These are phyloP conservation scores for Bradypus variegatus DNA, from an alignment of 2,797 vertebrate species.

Conservation along the genomic window DNA sequence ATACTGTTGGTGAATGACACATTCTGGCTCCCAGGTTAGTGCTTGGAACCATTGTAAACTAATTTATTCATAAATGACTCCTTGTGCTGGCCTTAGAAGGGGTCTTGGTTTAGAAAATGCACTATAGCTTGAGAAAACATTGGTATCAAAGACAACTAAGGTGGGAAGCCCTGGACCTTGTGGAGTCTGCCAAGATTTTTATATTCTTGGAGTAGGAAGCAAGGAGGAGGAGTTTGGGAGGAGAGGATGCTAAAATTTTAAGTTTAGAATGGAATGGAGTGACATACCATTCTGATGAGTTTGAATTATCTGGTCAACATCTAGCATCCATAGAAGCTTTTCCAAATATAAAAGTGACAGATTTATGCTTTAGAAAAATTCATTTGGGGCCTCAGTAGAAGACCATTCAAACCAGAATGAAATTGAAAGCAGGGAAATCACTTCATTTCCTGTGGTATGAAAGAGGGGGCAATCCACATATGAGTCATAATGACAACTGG, in stretches of 20 bases:
- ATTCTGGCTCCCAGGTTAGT: neutral
- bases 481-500: conserved; percentile 19
- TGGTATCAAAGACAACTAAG: neutral
- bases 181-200: neutral
- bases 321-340: neutral
- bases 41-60: neutral
- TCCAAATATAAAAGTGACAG: neutral
- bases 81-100: neutral
- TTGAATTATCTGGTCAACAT: neutral
- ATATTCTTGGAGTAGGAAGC: neutral
- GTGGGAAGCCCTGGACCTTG: neutral
- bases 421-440: neutral
- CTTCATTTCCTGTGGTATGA: conserved; percentile 26
- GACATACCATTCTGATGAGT: neutral
- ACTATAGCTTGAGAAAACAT: neutral
- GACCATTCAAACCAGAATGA: neutral
- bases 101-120: neutral
- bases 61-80: neutral
- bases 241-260: neutral
- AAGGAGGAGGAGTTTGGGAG: neutral
- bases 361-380: conserved; percentile 14
- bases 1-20: neutral
- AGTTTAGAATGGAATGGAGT: neutral
- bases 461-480: neutral
- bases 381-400: neutral